These are phyloP conservation scores for Cheilosia urbana DNA, from an alignment of 2,888 invertebrate species.

Conservation along the genomic window DNA sequence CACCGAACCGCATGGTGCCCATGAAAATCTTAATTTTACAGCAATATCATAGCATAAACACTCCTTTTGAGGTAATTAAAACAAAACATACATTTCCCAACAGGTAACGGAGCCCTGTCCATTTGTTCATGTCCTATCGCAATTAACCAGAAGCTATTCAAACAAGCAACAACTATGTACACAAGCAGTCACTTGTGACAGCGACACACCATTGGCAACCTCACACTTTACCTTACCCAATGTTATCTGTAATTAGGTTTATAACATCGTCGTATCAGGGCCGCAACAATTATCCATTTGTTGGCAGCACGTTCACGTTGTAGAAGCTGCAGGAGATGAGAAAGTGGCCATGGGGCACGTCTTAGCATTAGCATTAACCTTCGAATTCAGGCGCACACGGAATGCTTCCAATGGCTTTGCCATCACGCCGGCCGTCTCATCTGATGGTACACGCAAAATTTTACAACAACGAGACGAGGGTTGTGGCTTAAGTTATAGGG, in stretches of 20 bases:
- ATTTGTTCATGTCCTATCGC: slow-evolving; percentile 58
- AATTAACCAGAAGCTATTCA: slow-evolving; percentile 46
- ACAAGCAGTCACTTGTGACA: slow-evolving; percentile 36
- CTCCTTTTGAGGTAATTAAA: slow-evolving; percentile 64
- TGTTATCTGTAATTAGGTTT: slow-evolving; percentile 62
- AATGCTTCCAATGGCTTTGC: no score
- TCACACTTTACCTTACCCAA: slow-evolving; percentile 38
- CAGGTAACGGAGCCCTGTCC: slow-evolving; percentile 29
- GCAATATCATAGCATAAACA: slow-evolving; percentile 58
- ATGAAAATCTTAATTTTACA: slow-evolving; percentile 64
- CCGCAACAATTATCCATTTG: slow-evolving; percentile 40
- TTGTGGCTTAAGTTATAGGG: not conserved
- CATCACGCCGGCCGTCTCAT: not conserved
- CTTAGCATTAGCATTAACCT: slow-evolving; percentile 42
- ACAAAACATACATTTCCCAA: slow-evolving; percentile 60
- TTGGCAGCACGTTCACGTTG: slow-evolving; percentile 22
- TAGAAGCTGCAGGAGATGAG: not conserved
- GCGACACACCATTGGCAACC: slow-evolving; percentile 33
- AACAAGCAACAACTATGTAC: slow-evolving; percentile 43
- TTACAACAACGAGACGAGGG: not conserved
- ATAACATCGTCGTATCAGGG: slow-evolving; percentile 41
- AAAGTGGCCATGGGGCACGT: slow-evolving; percentile 40
- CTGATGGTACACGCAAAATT: slow-evolving; percentile 26
- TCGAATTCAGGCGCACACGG: not conserved
- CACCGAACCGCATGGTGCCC: slow-evolving; percentile 26